Evolutionary conservation across 2,113 vertebrate genomes (phyloP).

Genomic region (Catharus minimus): DNA sequence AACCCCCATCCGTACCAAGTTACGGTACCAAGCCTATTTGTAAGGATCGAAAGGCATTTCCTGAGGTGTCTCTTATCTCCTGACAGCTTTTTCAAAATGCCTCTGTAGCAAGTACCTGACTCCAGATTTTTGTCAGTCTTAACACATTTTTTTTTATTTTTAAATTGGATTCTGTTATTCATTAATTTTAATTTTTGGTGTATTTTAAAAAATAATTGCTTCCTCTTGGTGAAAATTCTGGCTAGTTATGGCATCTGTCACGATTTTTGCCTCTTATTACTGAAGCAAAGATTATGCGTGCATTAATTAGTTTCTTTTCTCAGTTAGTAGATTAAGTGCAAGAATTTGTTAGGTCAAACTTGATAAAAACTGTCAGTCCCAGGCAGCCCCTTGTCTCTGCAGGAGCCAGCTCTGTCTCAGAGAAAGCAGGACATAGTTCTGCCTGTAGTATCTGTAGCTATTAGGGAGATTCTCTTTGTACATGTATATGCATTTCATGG

Average conservation of each 20-base stretch:
- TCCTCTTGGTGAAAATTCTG: not conserved
- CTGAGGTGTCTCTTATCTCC: not conserved
- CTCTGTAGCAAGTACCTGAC: not conserved
- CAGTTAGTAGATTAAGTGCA: not conserved
- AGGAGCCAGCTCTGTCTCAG: not conserved
- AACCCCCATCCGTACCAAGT: rapidly evolving
- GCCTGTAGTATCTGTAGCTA: not conserved
- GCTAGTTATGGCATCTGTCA: not conserved
- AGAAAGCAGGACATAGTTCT: not conserved
- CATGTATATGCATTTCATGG: rapidly evolving
- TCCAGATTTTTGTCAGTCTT: not conserved
- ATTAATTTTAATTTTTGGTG: not conserved
- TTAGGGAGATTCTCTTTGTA: not conserved
- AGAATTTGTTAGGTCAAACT: not conserved
- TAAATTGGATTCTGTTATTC: not conserved
- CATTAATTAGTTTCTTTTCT: not conserved
- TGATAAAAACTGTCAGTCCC: not conserved
- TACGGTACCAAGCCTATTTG: not conserved
- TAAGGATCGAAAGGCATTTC: not conserved
- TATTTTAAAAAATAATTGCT: not conserved
- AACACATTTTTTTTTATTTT: not conserved
- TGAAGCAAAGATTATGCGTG: not conserved
- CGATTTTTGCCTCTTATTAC: not conserved
- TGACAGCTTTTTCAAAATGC: not conserved
- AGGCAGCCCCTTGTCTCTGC: not conserved